Conservation (phyloP, 2,888 invertebrate species). For the Acrobeloides nanus region DNA sequence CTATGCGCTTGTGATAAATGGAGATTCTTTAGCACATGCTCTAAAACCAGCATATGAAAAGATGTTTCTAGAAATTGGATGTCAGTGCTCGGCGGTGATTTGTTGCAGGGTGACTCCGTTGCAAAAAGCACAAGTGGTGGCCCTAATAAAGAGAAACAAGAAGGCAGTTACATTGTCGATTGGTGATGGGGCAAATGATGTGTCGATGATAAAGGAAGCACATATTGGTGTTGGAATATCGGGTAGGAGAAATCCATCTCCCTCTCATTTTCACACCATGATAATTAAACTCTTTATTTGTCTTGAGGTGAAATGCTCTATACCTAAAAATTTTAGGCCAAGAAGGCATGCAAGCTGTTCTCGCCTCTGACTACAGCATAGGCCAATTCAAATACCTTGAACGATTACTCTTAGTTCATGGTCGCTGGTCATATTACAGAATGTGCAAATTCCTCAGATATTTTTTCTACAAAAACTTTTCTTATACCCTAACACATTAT, state of each 20-base stretch:
- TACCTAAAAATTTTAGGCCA: conserved; percentile 45
- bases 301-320: no score
- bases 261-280: no score
- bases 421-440: conserved; percentile 77
- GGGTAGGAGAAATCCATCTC: no score
- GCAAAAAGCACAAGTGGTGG: conserved; percentile 96
- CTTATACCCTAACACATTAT: conserved; percentile 96
- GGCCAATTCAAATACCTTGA: conserved; percentile 91
- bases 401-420: conserved; percentile 78
- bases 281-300: no score
- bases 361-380: conserved; percentile 93
- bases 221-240: conserved; percentile 98
- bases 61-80: conserved; percentile 69
- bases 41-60: conserved; percentile 80
- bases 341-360: conserved; percentile 69
- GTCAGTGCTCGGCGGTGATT: conserved; percentile 73
- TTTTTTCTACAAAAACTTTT: conserved; percentile 99
- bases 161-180: conserved; percentile 93
- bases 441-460: conserved; percentile 95
- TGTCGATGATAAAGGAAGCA: conserved; percentile 98
- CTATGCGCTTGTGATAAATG: conserved; percentile 91
- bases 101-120: conserved; percentile 95
- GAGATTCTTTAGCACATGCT: conserved; percentile 90
- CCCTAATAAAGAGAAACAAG: conserved; percentile 72
- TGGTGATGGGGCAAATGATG: conserved; percentile 96